Evolutionary conservation across 2,888 invertebrate species (phyloP).

Genomic region (Nemapogon koenigi): DNA sequence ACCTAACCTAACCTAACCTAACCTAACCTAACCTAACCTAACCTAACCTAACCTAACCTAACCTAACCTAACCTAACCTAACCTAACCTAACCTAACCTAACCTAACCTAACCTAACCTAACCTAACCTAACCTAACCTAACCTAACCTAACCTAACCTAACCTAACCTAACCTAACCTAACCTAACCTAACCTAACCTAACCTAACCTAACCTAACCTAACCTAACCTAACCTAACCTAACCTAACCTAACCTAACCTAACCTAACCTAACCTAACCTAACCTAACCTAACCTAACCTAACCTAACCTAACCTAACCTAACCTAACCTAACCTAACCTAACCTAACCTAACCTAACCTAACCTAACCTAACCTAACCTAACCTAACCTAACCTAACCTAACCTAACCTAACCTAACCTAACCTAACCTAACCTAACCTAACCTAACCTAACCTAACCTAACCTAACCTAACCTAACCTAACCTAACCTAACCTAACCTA

Average conservation of each 20-base stretch:
- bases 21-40: slow-evolving; percentile 15
- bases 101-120: slow-evolving; percentile 15
- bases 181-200: slow-evolving; percentile 17
- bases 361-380: slow-evolving; percentile 11
- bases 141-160: slow-evolving; percentile 17
- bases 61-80: slow-evolving; percentile 16
- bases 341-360: slow-evolving; percentile 13
- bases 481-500: slow-evolving; percentile 14
- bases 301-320: slow-evolving; percentile 15
- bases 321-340: slow-evolving; percentile 16
- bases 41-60: slow-evolving; percentile 14
- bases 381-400: slow-evolving; percentile 10
- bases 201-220: slow-evolving; percentile 13
- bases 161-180: slow-evolving; percentile 17
- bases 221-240: slow-evolving; percentile 11
- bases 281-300: slow-evolving; percentile 13
- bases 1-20: slow-evolving; percentile 12
- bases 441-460: slow-evolving; percentile 11
- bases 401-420: slow-evolving; percentile 12
- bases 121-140: slow-evolving; percentile 16
- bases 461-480: slow-evolving; percentile 11
- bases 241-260: slow-evolving; percentile 12
- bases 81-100: slow-evolving; percentile 16
- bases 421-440: slow-evolving; percentile 11
- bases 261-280: slow-evolving; percentile 13